Evolutionary conservation across 1,140 invertebrate genomes (phyloP), one percentile per base, ranked within the genome.

Genomic region (Neelides sp.): DNA sequence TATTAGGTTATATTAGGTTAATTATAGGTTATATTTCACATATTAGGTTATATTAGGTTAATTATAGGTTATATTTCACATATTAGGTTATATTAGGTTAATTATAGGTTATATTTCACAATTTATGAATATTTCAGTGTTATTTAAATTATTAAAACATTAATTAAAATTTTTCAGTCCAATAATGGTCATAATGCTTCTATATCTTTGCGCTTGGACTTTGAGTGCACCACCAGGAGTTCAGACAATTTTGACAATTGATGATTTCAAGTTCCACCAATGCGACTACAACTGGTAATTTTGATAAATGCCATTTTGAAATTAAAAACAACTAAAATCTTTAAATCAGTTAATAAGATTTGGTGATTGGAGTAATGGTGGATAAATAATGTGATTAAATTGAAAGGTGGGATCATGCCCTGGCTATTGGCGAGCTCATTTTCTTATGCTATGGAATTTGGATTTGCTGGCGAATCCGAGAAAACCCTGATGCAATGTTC

Each of bases 401-500:
- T 37, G 28, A 12, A 12, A 60, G 58, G 58, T 60, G 58, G 58
- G 58, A 60, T 49, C 58, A 60, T 35, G 42, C 51, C 17, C 27
- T 60, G 12, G 48, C 54, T 8, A 48, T 54, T 27, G 85, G 84
- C 22, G 87, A 93, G 70, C 82, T 89, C 30, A 64, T 89, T 1
- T 90, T 94, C 63, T 69, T 94, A 17, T 75, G 87, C 17, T 92
- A 87, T 82, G 89, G 89, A 20, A 84, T 92, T 8, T 76, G 82
- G 45, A 83, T 94, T 4, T 93, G 89, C 65, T 86, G 52, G 48
- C 27, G 54, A 45, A 57, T 60, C 17, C 48, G 54, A 22, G 54
- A 54, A 45, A 60, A 60, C 47, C 51, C 51, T 73, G 90, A 94
- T 70, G 89, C 88, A 4, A 75, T 83, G 62, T 75, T 88, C 50